These are phyloP conservation scores for Camelus bactrianus DNA, from an alignment of 2,113 vertebrate species.

Conservation along the genomic window DNA sequence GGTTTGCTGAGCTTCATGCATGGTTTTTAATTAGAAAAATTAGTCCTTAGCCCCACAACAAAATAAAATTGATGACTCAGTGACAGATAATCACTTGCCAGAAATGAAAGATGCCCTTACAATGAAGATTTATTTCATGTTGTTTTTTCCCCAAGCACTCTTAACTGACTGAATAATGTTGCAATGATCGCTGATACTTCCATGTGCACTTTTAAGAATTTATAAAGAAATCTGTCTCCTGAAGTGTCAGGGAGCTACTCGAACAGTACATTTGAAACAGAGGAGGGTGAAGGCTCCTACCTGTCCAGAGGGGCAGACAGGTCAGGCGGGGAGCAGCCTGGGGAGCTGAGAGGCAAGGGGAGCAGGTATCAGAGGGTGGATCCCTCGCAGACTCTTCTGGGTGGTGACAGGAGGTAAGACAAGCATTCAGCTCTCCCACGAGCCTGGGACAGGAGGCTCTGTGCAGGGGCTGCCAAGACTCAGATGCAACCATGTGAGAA, in stretches of 20 bases:
- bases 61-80: conserved; percentile 66
- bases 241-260: conserved; percentile 2
- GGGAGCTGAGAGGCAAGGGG: background rate
- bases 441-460: background rate
- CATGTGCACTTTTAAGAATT: conserved; percentile 67
- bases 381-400: too few relatives aligned
- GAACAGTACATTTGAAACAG: background rate
- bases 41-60: conserved; percentile 36
- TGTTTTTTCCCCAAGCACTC: conserved; percentile 56
- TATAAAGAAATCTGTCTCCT: conserved; percentile 62
- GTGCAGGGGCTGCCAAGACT: background rate
- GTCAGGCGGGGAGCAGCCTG: background rate
- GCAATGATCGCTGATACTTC: conserved; percentile 71
- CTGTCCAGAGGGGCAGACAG: background rate
- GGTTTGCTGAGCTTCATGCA: background rate
- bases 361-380: too few relatives aligned
- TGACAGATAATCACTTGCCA: conserved; percentile 64
- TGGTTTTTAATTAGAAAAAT: conserved; percentile 69
- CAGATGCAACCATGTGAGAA: too few relatives aligned
- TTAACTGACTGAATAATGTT: conserved; percentile 76
- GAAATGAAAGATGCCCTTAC: conserved; percentile 71
- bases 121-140: conserved; percentile 71
- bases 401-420: too few relatives aligned
- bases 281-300: background rate
- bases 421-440: background rate